Evolutionary conservation across 2,113 vertebrate species (phyloP), one percentile per base, ranked within the genome.

Genomic region (Indicator indicator): DNA sequence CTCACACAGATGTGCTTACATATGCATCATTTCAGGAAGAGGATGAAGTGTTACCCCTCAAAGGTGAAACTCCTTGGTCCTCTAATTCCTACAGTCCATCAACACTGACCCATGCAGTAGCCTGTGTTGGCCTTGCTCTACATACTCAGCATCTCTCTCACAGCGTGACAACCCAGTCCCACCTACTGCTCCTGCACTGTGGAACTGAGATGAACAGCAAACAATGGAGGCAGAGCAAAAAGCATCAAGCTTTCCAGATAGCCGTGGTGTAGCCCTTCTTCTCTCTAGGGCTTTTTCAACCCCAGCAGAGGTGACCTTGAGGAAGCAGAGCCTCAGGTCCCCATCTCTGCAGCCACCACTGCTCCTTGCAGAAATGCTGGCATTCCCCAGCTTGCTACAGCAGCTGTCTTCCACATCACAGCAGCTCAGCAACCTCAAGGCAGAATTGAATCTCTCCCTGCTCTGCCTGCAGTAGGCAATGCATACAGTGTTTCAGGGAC

Each of bases 381-480:
- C 2, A 0, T 63, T 33, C 76, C 52, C 65, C 2, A 0, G 77
- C 58, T 88, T 8, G 0, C 65, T 6, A 23, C 44, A 67, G 86
- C 77, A 75, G 27, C 62, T 89, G 69, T 77, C 83, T 86, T 84
- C 65, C 83, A 83, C 83, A 54, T 86, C 48, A 3, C 58, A 77
- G 84, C 84, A 91, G 78, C 59, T 91, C 94, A 56, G 68, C 68
- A 89, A 78, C 89, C 91, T 87, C 78, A 63, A 92, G 86, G 94
- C 89, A 94, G 60, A 79, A 94, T 70, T 67, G 80, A 84, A 80
- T 67, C 63, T 90, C 73, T 55, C 71, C 87, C 54, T 60, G 16
- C 46, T 87, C 74, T 0, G 27, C 68, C 80, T 90, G 90, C 79
- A 91, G 91, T 77, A 79, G 70, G 67, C 73, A 91, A 38, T 4